Evolutionary conservation across 1,140 invertebrate species (phyloP).

Genomic region (Heliothis virescens): DNA sequence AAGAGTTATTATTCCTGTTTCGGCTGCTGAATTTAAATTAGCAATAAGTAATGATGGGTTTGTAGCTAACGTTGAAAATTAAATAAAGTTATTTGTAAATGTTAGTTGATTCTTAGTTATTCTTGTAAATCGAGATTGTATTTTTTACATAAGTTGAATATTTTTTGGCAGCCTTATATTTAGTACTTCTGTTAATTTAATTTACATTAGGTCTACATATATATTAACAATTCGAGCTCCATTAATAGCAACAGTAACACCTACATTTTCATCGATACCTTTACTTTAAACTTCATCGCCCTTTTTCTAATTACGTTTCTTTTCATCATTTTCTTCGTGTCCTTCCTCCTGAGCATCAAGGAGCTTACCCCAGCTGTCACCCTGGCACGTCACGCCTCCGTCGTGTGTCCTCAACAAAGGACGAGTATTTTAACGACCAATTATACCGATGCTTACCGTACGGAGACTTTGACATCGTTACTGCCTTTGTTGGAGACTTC

Average conservation of each 20-base stretch:
- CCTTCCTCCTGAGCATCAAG: not conserved
- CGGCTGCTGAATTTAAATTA: too few species aligned
- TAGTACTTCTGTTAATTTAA: too few species aligned
- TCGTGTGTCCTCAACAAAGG: constrained; percentile 13
- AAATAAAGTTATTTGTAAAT: too few species aligned
- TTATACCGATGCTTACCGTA: constrained; percentile 23
- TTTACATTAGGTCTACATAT: too few species aligned
- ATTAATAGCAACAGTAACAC: not conserved
- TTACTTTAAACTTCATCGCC: too few species aligned
- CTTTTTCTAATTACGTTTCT: not conserved
- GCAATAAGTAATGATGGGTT: too few species aligned
- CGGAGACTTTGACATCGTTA: constrained; percentile 24
- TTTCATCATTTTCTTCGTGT: not conserved
- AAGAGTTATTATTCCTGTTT: not conserved
- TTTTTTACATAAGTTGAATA: too few species aligned
- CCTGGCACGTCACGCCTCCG: not conserved
- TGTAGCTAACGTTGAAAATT: too few species aligned
- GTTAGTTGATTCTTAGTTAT: too few species aligned
- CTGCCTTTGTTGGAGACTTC: not conserved
- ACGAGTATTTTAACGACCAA: constrained; percentile 29
- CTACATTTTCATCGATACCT: not conserved
- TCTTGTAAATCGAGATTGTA: too few species aligned
- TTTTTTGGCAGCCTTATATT: too few species aligned
- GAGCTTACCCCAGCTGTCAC: not conserved
- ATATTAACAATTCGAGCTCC: too few species aligned